A percentile compares a stretch with the other conserved stretches of the same genome.
phyloP scores from a whole-genome alignment of 2,888 invertebrate species.

The Protophormia terraenovae region DNA sequence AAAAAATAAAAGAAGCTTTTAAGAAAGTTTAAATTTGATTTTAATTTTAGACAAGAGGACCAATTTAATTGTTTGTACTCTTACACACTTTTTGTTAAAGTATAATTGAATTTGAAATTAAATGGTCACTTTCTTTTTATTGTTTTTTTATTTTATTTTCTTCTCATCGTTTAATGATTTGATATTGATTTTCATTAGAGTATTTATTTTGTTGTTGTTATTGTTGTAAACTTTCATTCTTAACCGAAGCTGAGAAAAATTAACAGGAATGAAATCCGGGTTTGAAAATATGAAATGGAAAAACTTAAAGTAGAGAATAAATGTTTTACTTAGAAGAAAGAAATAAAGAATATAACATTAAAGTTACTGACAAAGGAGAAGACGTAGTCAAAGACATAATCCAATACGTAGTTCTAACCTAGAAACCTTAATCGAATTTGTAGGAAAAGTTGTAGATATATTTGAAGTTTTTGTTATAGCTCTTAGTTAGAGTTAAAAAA shows the following conservation, averaged over 20 bases:
- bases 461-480: no score
- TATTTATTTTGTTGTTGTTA: neutral
- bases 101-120: conserved; percentile 33
- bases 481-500: no score
- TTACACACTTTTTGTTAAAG: neutral
- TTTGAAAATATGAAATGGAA: neutral
- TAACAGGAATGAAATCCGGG: conserved; percentile 42
- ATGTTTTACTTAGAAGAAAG: no score
- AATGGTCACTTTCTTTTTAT: conserved; percentile 46
- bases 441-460: no score
- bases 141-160: neutral
- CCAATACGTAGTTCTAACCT: no score
- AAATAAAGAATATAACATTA: no score
- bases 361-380: no score
- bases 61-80: conserved; percentile 10
- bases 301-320: neutral
- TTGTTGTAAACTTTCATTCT: conserved; percentile 49
- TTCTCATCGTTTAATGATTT: neutral
- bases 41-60: neutral
- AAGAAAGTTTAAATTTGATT: conserved; percentile 7
- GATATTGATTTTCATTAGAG: conserved; percentile 24
- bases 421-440: no score
- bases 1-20: conserved; percentile 13
- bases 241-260: neutral
- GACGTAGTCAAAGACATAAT: no score